Evolutionary conservation across 2,113 vertebrate genomes (phyloP).

Genomic region (Dolichallabes microphthalmus): DNA sequence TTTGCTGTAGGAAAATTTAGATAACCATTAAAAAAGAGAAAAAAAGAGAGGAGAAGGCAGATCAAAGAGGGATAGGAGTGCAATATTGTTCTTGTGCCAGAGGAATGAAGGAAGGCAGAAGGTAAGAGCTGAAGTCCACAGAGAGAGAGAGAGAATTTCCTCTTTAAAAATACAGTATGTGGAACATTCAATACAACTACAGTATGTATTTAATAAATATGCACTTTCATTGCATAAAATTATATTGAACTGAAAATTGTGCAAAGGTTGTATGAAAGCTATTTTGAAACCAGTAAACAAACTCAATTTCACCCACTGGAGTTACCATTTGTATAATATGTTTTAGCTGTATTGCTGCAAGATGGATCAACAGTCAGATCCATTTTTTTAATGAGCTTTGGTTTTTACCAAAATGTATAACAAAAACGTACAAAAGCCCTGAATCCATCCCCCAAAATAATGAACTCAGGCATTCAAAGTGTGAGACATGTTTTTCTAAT

Average conservation of each 20-base stretch:
- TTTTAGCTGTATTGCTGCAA: background rate
- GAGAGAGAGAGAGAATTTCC: slow-evolving; percentile 16
- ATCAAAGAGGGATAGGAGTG: slow-evolving; percentile 47
- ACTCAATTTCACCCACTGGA: background rate
- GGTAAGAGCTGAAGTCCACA: slow-evolving; percentile 19
- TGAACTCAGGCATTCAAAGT: background rate
- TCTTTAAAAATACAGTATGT: slow-evolving; percentile 10
- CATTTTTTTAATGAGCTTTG: too few relatives aligned
- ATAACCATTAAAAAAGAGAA: slow-evolving; percentile 23
- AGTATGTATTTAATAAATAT: background rate
- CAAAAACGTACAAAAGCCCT: background rate
- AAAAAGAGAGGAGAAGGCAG: slow-evolving; percentile 27
- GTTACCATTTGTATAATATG: background rate
- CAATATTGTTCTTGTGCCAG: slow-evolving; percentile 37
- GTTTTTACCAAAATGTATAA: too few relatives aligned
- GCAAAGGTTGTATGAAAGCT: background rate
- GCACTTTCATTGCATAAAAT: background rate
- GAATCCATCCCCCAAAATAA: background rate
- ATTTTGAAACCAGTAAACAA: background rate
- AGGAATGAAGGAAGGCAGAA: slow-evolving; percentile 34
- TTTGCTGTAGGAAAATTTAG: slow-evolving; percentile 38
- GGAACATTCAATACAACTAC: slow-evolving; percentile 8
- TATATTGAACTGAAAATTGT: background rate
- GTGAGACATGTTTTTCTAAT: background rate
- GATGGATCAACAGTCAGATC: background rate